Base-by-base conservation (phyloP, 2,888 invertebrate genomes). In the Graphium colonna region DNA sequence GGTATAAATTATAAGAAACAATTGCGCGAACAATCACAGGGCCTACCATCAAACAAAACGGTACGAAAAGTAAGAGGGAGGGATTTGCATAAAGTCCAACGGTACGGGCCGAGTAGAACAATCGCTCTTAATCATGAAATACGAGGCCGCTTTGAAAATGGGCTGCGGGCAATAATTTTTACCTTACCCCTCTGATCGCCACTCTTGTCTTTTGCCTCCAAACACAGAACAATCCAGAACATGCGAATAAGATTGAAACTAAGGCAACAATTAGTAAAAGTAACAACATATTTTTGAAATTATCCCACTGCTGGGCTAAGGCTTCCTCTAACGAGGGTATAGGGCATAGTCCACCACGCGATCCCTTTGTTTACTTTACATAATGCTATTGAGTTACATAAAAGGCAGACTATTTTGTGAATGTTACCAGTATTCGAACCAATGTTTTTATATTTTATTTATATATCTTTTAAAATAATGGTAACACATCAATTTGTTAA, bases 71-170 rank as follows among this genome's bases (percentile, higher is more conserved):
- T 58, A 41, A 50, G 47, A 61, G 43, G 51, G 49, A 60, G 65
- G 57, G 63, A 73, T 74, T 73, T 70, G 65, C 73, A 74, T 71
- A 74, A 77, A 75, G 76, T 73, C 69, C 68, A 66, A 71, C 68
- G 65, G 64, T 52, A 62, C 63, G 60, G 57, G 64, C 61, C 64
- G 63, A 62, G 55, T 57, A 62, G 60, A 63, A 64, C 69, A 68
- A 73, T 71, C 70, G 71, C 65, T 75, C 68, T 73, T 73, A 74
- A 77, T 76, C 74, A 72, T 68, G 66, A 72, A 70, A 71, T 69
- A 67, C 66, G 64, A 68, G 66, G 65, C 64, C 62, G 57, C 39
- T 61, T 61, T 62, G 61, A 60, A 60, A 60, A 55, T 52, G 57
- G 51, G 57, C 54, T 58, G 58, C 45, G 49, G 54, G 48, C 52